Percentiles rank a stretch among this genome's conserved stretches.
These are phyloP conservation scores for Euura lappo DNA, from an alignment of 1,140 invertebrate genomes.

Conservation along the genomic window DNA sequence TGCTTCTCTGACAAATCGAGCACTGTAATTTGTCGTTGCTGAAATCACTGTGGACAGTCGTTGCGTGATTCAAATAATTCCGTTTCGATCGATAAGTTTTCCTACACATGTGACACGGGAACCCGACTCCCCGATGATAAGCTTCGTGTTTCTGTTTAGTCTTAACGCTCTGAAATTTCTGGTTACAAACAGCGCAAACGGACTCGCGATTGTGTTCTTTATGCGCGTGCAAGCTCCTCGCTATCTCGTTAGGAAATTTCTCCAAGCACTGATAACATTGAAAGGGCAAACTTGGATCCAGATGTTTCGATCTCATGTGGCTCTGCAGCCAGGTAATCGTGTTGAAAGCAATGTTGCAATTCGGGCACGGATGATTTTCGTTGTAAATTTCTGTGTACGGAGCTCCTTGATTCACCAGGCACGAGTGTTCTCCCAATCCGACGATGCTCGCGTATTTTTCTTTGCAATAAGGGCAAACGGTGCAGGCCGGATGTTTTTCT, in stretches of 20 bases:
- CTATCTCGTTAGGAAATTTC: slow-evolving; percentile 29
- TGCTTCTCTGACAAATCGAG: slow-evolving; percentile 27
- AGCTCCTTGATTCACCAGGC: slow-evolving; percentile 24
- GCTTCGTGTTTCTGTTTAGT: slow-evolving; percentile 36
- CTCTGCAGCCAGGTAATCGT: slow-evolving; percentile 35
- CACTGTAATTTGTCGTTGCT: slow-evolving; percentile 23
- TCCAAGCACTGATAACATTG: slow-evolving; percentile 42
- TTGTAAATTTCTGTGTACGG: slow-evolving; percentile 28
- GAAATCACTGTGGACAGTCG: slow-evolving; percentile 6
- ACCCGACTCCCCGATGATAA: slow-evolving; percentile 49
- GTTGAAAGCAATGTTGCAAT: slow-evolving; percentile 26
- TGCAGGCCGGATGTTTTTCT: slow-evolving; percentile 28
- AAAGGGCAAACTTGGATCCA: slow-evolving; percentile 21
- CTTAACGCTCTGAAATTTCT: slow-evolving; percentile 23
- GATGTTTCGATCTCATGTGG: slow-evolving; percentile 38
- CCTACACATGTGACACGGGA: slow-evolving; percentile 50
- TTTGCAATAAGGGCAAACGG: slow-evolving; percentile 43
- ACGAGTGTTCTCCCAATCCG: slow-evolving; percentile 36
- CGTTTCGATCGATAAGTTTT: slow-evolving; percentile 32
- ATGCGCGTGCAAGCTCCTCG: slow-evolving; percentile 34
- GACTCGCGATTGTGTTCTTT: slow-evolving; percentile 25
- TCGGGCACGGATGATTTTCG: slow-evolving; percentile 30
- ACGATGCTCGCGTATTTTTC: slow-evolving; percentile 25
- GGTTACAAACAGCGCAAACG: slow-evolving; percentile 39
- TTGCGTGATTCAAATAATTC: slow-evolving; percentile 17